These are phyloP conservation scores for Peromyscus attwateri DNA, from an alignment of 2,797 vertebrate genomes.

Conservation along the genomic window DNA sequence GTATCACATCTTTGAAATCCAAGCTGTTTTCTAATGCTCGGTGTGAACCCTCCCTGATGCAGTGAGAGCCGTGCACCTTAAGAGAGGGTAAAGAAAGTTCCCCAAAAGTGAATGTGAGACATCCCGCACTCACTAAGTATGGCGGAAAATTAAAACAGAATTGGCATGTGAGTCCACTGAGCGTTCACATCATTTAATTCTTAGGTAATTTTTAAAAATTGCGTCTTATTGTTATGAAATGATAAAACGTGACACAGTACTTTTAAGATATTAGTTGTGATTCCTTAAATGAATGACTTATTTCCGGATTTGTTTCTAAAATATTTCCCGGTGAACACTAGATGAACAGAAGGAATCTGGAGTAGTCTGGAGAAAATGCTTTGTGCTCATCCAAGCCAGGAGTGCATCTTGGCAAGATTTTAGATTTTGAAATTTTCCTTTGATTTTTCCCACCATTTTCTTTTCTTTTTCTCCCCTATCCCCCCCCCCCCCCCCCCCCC, in stretches of 20 bases:
- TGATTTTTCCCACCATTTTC: not conserved
- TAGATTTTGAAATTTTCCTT: constrained; percentile 30
- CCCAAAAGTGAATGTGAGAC: not conserved
- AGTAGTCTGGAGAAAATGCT: constrained; percentile 5
- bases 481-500: too few species aligned
- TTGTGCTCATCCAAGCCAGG: not conserved
- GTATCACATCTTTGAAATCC: constrained; percentile 38
- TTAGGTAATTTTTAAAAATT: not conserved
- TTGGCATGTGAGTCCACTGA: not conserved
- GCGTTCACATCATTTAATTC: not conserved
- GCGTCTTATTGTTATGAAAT: constrained; percentile 37
- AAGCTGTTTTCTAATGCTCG: constrained; percentile 53
- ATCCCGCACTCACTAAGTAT: not conserved
- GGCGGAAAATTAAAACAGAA: not conserved
- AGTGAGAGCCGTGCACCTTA: not conserved
- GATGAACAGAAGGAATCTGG: not conserved
- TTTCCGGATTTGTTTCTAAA: constrained; percentile 41
- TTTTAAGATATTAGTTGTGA: not conserved
- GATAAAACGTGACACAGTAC: not conserved
- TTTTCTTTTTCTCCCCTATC: not conserved
- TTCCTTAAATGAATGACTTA: not conserved
- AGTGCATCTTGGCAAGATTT: not conserved
- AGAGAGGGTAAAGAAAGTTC: constrained; percentile 40
- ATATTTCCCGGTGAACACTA: not conserved
- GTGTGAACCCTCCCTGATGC: constrained; percentile 18